Percentiles rank a stretch among this genome's conserved stretches.
Conservation (phyloP, 2,113 vertebrate genomes). For the Cettia cetti region DNA sequence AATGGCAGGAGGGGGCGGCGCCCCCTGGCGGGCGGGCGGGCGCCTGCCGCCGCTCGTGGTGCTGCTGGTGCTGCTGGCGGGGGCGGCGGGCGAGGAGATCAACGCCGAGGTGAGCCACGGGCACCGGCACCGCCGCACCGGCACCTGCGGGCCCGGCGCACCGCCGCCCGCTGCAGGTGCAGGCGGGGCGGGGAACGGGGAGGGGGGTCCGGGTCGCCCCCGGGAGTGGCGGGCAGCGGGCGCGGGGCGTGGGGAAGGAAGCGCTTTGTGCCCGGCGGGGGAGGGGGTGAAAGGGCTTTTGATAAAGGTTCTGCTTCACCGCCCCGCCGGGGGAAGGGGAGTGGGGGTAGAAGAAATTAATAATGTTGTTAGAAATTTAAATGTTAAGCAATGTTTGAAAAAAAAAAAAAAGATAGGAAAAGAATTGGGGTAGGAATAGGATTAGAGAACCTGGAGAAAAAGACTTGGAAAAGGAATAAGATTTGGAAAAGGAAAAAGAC, state of each 20-base stretch:
- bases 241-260: not conserved
- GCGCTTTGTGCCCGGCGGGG: not conserved
- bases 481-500: not conserved
- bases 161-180: not conserved
- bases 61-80: too few relatives aligned
- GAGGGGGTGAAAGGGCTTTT: not conserved
- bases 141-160: not conserved
- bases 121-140: not conserved
- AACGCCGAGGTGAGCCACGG: not conserved
- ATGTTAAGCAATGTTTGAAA: not conserved
- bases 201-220: not conserved
- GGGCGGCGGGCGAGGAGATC: not conserved
- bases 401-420: not conserved
- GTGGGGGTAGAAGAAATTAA: not conserved
- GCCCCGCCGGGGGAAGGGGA: not conserved
- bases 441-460: not conserved
- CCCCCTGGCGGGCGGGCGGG: too few relatives aligned
- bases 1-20: too few relatives aligned
- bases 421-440: not conserved
- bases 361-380: not conserved
- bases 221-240: not conserved
- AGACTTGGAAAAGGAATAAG: not conserved
- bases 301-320: not conserved
- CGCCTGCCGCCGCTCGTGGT: too few relatives aligned
- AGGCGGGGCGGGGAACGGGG: not conserved